phyloP scores from a whole-genome alignment of 2,797 vertebrate genomes.

The Aeoliscus strigatus region DNA sequence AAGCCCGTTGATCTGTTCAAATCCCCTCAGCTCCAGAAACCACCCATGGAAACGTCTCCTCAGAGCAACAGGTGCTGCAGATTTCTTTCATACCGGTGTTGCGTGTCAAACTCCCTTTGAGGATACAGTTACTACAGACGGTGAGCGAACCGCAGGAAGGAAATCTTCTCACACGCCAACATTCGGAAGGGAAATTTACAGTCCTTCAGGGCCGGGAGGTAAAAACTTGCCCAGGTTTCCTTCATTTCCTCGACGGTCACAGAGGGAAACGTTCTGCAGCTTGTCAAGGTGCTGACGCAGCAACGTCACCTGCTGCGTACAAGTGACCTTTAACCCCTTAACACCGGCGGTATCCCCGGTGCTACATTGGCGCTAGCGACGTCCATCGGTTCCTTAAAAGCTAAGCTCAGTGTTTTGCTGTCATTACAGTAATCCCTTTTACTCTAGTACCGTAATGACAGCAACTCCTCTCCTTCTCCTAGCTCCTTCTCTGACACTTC shows the following conservation, averaged over 20 bases:
- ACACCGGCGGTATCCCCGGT: too few relatives aligned
- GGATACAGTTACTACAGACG: constrained; percentile 80
- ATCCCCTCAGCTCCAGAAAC: constrained; percentile 55
- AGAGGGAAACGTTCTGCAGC: constrained; percentile 58
- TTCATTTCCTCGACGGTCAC: constrained; percentile 71
- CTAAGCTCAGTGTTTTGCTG: too few relatives aligned
- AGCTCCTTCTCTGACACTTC: too few relatives aligned
- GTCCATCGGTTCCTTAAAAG: too few relatives aligned
- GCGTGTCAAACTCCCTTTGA: constrained; percentile 76
- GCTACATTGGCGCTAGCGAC: too few relatives aligned
- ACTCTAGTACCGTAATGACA: too few relatives aligned
- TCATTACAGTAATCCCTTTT: too few relatives aligned
- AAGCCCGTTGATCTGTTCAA: constrained; percentile 42
- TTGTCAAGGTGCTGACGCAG: constrained; percentile 26
- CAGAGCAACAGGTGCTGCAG: constrained; percentile 73
- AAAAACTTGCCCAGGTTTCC: constrained; percentile 50
- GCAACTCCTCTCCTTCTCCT: too few relatives aligned
- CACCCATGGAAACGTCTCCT: constrained; percentile 57
- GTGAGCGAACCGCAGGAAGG: constrained; percentile 75
- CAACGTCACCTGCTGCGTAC: too few relatives aligned
- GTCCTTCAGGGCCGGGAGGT: constrained; percentile 58
- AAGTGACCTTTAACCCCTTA: too few relatives aligned
- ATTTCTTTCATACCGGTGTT: constrained; percentile 58
- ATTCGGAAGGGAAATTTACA: constrained; percentile 72
- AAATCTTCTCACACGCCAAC: constrained; percentile 80